phyloP scores from a whole-genome alignment of 2,888 invertebrate species.

The Malthinus seriepunctatus region DNA sequence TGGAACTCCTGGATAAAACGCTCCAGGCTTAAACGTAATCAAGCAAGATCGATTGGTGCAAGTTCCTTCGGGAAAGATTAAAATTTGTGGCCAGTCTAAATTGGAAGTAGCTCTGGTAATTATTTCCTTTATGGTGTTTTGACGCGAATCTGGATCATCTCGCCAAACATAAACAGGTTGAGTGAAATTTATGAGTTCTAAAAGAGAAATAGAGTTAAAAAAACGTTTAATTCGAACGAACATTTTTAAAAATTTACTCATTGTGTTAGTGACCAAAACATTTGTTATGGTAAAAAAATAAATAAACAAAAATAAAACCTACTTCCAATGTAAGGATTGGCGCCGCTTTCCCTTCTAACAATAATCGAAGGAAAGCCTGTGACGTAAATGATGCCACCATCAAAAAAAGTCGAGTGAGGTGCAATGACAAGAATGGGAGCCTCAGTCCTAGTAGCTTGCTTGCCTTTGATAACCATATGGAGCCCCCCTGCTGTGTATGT shows the following conservation, averaged over 20 bases:
- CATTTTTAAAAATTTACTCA: not conserved
- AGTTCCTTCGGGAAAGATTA: constrained; percentile 96
- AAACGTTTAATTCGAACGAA: not conserved
- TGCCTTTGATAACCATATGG: constrained; percentile 76
- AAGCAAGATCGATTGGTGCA: constrained; percentile 93
- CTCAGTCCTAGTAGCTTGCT: constrained; percentile 72
- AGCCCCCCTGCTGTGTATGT: constrained; percentile 78
- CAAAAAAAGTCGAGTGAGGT: constrained; percentile 88
- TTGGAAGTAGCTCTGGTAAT: constrained; percentile 80
- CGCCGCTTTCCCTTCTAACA: constrained; percentile 76
- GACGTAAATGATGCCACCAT: constrained; percentile 82
- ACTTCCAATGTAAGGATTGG: constrained; percentile 88
- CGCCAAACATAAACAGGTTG: constrained; percentile 95
- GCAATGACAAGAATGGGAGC: constrained; percentile 86
- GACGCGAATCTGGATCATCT: constrained; percentile 90
- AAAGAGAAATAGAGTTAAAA: constrained; percentile 30
- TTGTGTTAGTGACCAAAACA: constrained; percentile 33
- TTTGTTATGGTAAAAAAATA: constrained; percentile 14
- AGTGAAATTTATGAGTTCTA: constrained; percentile 89
- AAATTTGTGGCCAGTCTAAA: constrained; percentile 89
- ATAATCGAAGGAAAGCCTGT: constrained; percentile 84
- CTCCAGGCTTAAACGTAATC: constrained; percentile 88
- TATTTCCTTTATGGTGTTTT: constrained; percentile 88
- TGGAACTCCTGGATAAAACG: constrained; percentile 94
- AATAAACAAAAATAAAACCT: constrained; percentile 55